Evolutionary conservation across 2,797 vertebrate genomes (phyloP).

Genomic region (Nannoperca australis): DNA sequence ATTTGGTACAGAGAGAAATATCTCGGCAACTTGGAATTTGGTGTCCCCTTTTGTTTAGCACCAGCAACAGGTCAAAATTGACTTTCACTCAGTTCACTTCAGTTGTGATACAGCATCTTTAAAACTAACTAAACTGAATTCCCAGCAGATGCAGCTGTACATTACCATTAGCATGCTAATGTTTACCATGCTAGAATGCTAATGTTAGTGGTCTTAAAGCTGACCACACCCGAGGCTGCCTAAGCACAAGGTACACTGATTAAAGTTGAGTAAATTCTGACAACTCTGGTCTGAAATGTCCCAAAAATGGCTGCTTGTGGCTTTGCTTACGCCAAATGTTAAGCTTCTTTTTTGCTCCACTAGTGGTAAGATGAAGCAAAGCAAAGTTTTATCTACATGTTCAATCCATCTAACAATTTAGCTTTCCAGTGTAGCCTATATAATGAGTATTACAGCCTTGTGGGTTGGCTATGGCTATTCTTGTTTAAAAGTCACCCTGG

Average conservation of each 20-base stretch:
- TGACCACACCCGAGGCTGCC: too few relatives aligned
- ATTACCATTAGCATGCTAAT: not conserved
- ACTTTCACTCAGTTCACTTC: not conserved
- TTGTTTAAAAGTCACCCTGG: slow-evolving; percentile 9
- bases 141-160: not conserved
- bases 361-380: not conserved
- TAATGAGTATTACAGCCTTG: not conserved
- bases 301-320: not conserved
- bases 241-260: not conserved
- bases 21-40: not conserved
- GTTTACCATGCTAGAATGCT: not conserved
- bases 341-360: not conserved
- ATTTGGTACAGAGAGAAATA: not conserved
- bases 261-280: not conserved
- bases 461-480: not conserved
- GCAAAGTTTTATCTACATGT: not conserved
- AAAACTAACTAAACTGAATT: not conserved
- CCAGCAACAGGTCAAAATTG: not conserved
- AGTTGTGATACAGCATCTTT: not conserved
- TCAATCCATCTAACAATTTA: not conserved
- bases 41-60: not conserved
- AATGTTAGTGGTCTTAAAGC: not conserved
- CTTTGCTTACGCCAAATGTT: not conserved
- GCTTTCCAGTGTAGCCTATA: not conserved
- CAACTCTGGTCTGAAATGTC: not conserved